These are phyloP conservation scores for Phengaris alcon DNA, from an alignment of 2,888 invertebrate genomes.

Conservation along the genomic window DNA sequence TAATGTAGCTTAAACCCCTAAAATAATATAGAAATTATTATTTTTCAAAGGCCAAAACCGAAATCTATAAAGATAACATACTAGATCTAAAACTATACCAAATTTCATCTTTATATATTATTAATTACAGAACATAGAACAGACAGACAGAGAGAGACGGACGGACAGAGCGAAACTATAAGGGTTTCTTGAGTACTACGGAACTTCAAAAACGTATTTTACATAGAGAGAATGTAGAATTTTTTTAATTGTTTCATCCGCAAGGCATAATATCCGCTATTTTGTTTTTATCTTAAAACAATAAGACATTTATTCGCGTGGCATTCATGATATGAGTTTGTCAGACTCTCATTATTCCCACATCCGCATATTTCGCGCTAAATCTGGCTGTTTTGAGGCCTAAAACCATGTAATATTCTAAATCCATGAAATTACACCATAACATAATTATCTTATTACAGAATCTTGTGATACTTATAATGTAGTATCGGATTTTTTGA, in stretches of 20 bases:
- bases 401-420: not conserved
- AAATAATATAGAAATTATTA: too few relatives aligned
- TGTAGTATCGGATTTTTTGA: too few relatives aligned
- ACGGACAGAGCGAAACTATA: too few relatives aligned
- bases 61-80: too few relatives aligned
- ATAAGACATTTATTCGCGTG: constrained; percentile 2
- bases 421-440: not conserved
- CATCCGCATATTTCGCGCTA: not conserved
- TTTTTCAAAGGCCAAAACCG: too few relatives aligned
- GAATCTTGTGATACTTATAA: not conserved
- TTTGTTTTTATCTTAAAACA: constrained; percentile 20
- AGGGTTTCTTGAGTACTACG: too few relatives aligned
- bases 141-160: too few relatives aligned
- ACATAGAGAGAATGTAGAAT: not conserved
- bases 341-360: constrained; percentile 2
- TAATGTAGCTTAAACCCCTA: not conserved
- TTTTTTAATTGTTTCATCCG: not conserved
- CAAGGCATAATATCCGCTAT: constrained; percentile 1
- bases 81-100: too few relatives aligned
- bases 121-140: too few relatives aligned
- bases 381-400: not conserved
- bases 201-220: not conserved
- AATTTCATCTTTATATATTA: too few relatives aligned
- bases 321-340: constrained; percentile 4
- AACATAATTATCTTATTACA: not conserved